Evolutionary conservation across 2,797 vertebrate genomes (phyloP).

Genomic region (Lophotriccus pileatus): DNA sequence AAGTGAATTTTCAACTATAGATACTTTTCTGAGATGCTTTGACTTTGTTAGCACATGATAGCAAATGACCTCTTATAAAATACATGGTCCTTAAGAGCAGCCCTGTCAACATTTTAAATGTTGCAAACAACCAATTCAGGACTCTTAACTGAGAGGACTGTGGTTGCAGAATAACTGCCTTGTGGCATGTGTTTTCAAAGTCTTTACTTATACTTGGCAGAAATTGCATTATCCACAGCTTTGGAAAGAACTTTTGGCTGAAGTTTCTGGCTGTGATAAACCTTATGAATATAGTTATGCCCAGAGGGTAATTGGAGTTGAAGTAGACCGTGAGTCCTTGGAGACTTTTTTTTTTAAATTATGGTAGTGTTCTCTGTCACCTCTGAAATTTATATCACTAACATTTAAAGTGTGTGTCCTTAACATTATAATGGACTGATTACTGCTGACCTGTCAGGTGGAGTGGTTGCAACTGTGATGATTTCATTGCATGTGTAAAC

Average conservation of each 20-base stretch:
- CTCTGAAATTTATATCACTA: not conserved
- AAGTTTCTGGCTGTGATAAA: conserved; percentile 23
- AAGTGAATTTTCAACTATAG: not conserved
- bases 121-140: not conserved
- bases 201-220: conserved; percentile 49
- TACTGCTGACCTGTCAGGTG: not conserved
- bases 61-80: not conserved
- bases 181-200: conserved; percentile 11
- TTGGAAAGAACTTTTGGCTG: conserved; percentile 38
- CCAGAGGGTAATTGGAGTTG: not conserved
- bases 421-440: not conserved
- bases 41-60: not conserved
- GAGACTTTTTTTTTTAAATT: not conserved
- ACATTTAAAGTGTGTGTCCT: not conserved
- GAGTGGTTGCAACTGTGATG: not conserved
- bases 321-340: not conserved
- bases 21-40: not conserved
- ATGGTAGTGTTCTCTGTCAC: not conserved
- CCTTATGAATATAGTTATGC: not conserved
- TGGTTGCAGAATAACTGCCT: not conserved
- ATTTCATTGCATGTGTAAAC: not conserved
- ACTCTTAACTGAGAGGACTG: not conserved
- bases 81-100: not conserved
- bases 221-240: not conserved
- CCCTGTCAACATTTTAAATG: not conserved